A percentile compares a stretch with the other conserved stretches of the same genome.
phyloP scores from a whole-genome alignment of 2,888 invertebrate genomes.

The Pyralis farinalis region DNA sequence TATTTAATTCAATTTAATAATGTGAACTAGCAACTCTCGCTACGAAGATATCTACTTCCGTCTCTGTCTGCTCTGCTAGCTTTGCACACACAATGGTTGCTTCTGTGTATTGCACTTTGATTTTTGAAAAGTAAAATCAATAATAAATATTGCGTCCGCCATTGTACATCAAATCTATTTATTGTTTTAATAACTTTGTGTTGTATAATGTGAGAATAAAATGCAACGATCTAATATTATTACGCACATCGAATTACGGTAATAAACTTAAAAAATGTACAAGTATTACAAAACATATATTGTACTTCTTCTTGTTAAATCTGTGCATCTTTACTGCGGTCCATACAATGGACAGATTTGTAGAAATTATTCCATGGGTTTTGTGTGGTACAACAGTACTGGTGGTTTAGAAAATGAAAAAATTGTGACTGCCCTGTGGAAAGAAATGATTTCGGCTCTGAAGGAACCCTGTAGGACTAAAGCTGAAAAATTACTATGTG shows the following conservation, averaged over 20 bases:
- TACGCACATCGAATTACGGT: constrained; percentile 48
- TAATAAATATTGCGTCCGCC: constrained; percentile 69
- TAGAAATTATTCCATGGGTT: constrained; percentile 84
- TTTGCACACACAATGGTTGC: constrained; percentile 10
- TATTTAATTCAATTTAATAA: too few species aligned
- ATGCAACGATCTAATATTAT: constrained; percentile 54
- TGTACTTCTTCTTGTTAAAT: constrained; percentile 62
- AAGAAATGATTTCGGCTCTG: constrained; percentile 90
- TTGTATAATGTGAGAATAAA: constrained; percentile 41
- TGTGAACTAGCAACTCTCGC: too few species aligned
- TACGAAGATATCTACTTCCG: too few species aligned
- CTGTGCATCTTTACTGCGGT: constrained; percentile 88
- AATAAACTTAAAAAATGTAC: constrained; percentile 57
- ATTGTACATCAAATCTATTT: constrained; percentile 47
- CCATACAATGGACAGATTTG: constrained; percentile 93
- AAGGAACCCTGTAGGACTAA: constrained; percentile 92
- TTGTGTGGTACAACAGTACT: constrained; percentile 89
- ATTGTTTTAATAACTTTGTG: constrained; percentile 14
- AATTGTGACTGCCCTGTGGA: constrained; percentile 91
- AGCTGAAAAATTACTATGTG: constrained; percentile 95
- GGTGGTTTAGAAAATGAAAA: constrained; percentile 91
- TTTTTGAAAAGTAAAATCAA: constrained; percentile 57
- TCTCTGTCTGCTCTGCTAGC: background rate
- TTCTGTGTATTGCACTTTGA: constrained; percentile 13
- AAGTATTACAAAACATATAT: constrained; percentile 48